Conservation (phyloP, 2,113 vertebrate species). For the Sialia sialis region DNA sequence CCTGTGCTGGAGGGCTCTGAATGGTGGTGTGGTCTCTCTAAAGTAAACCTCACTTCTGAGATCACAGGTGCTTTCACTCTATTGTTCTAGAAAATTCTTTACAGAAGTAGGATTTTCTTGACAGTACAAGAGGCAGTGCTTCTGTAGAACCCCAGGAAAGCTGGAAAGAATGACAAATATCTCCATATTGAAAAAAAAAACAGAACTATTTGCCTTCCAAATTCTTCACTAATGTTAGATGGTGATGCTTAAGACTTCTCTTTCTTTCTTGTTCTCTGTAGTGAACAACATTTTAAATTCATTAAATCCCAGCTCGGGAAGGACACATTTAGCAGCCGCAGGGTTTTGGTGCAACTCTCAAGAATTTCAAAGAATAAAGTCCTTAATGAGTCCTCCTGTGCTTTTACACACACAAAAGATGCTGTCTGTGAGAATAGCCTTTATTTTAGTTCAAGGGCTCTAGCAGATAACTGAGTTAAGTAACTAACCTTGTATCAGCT, state of each 20-base stretch:
- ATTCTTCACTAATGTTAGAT: not conserved
- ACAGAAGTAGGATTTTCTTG: not conserved
- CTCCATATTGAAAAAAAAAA: not conserved
- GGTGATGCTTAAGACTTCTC: not conserved
- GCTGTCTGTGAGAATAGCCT: not conserved
- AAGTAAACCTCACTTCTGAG: not conserved
- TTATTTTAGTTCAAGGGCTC: constrained; percentile 23
- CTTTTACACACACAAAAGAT: not conserved
- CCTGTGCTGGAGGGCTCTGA: not conserved
- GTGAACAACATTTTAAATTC: not conserved
- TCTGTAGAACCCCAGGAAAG: not conserved
- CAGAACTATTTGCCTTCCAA: not conserved
- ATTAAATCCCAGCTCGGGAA: not conserved
- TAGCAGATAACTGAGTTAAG: constrained; percentile 6
- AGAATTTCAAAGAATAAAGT: not conserved
- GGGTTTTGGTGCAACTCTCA: constrained; percentile 7
- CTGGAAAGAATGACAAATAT: not conserved
- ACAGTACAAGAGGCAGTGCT: not conserved
- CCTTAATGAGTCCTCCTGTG: constrained; percentile 16
- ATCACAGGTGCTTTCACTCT: not conserved
- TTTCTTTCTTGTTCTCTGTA: not conserved
- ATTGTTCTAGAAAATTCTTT: not conserved
- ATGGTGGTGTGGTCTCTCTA: not conserved
- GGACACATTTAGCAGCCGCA: not conserved
- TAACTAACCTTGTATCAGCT: not conserved